These are phyloP conservation scores for Psettodes erumei DNA, from an alignment of 2,113 vertebrate genomes.

Conservation along the genomic window DNA sequence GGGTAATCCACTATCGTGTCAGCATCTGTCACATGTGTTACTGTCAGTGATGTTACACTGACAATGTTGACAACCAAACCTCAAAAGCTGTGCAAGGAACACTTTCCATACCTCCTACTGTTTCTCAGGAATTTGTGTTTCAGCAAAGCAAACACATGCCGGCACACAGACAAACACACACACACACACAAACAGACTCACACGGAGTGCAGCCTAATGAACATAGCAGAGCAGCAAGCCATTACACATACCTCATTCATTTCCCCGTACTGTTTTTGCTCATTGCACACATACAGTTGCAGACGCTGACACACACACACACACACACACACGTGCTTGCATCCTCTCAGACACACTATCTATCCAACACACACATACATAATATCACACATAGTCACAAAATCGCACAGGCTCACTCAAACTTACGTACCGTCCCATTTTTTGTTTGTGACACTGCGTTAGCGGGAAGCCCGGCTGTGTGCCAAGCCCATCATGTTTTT, in stretches of 20 bases:
- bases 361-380: conserved; percentile 32
- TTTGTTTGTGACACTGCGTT: conserved; percentile 75
- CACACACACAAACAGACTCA: conserved; percentile 24
- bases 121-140: conserved; percentile 71
- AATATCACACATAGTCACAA: conserved; percentile 52
- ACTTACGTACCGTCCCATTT: conserved; percentile 53
- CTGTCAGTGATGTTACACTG: conserved; percentile 53
- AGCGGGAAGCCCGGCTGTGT: conserved; percentile 77
- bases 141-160: conserved; percentile 54
- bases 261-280: conserved; percentile 62
- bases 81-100: conserved; percentile 59
- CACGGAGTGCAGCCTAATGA: conserved; percentile 46
- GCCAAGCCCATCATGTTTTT: conserved; percentile 75
- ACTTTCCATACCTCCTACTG: conserved; percentile 68
- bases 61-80: conserved; percentile 62
- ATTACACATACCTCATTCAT: conserved; percentile 68
- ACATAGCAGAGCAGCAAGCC: conserved; percentile 62
- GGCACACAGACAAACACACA: conserved; percentile 19
- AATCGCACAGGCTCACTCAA: conserved; percentile 45
- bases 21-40: conserved; percentile 56
- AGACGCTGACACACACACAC: conserved; percentile 32
- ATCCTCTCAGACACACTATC: conserved; percentile 50
- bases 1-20: conserved; percentile 39
- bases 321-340: conserved; percentile 27
- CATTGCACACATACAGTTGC: conserved; percentile 61